phyloP scores from a whole-genome alignment of 2,797 vertebrate genomes.

The Parauchenoglanis ngamensis region DNA sequence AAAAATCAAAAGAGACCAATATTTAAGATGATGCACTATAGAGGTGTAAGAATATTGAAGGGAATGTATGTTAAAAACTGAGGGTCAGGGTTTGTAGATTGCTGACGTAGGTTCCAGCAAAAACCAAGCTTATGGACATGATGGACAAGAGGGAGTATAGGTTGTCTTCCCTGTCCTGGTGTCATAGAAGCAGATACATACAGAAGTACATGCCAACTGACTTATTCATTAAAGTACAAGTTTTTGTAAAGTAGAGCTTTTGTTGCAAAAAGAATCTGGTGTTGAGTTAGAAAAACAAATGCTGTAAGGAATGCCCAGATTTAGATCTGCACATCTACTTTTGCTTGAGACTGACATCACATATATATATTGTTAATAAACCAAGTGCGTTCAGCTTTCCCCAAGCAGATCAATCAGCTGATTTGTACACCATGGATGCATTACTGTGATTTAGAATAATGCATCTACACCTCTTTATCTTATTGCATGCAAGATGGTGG shows the following conservation, averaged over 20 bases:
- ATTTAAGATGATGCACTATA: background rate
- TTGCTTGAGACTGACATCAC: background rate
- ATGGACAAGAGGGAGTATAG: background rate
- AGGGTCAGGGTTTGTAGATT: background rate
- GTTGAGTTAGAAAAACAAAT: background rate
- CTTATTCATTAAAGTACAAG: background rate
- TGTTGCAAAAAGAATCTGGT: background rate
- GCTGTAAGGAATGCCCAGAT: background rate
- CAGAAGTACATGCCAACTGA: background rate
- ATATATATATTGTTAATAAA: background rate
- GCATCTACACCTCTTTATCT: background rate
- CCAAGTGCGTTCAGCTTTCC: background rate
- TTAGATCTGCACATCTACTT: background rate
- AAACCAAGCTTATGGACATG: background rate
- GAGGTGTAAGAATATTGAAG: background rate
- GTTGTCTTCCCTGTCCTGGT: background rate
- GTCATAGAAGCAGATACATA: background rate
- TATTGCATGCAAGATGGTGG: background rate
- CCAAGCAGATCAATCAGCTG: background rate
- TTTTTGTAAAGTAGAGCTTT: background rate
- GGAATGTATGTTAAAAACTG: background rate
- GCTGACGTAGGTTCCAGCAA: background rate
- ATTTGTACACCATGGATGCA: background rate
- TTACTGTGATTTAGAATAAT: background rate
- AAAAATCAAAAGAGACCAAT: background rate